Conservation (phyloP, 1,140 invertebrate species). For the Oscheius sp. region DNA sequence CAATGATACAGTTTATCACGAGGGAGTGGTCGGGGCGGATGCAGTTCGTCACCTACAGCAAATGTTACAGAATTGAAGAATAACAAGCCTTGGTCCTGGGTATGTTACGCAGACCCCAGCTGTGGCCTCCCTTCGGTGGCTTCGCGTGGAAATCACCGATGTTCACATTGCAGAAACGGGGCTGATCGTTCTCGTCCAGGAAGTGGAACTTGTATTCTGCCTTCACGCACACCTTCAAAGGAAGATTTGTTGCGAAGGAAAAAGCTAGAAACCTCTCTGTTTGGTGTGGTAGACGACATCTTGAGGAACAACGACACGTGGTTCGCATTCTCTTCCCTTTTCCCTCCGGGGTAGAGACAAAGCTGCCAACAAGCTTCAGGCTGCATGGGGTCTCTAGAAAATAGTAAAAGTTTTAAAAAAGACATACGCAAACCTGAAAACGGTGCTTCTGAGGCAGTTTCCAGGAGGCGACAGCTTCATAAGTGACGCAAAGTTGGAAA, state of each 20-base stretch:
- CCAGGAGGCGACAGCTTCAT: slow-evolving; percentile 57
- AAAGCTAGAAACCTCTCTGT: slow-evolving; percentile 46
- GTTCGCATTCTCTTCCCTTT: slow-evolving; percentile 57
- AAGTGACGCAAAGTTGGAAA: slow-evolving; percentile 51
- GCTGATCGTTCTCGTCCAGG: slow-evolving; percentile 49
- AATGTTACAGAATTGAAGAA: background rate
- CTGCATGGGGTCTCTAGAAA: slow-evolving; percentile 17
- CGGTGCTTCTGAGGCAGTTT: slow-evolving; percentile 53
- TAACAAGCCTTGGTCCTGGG: slow-evolving; percentile 49
- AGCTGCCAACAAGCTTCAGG: slow-evolving; percentile 59
- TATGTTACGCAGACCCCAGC: slow-evolving; percentile 59
- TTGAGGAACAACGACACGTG: slow-evolving; percentile 60
- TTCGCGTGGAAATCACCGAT: slow-evolving; percentile 61
- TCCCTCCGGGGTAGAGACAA: slow-evolving; percentile 60
- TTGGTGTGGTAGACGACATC: slow-evolving; percentile 56
- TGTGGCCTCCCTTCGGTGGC: slow-evolving; percentile 59
- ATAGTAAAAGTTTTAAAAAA: background rate
- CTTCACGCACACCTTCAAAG: slow-evolving; percentile 45
- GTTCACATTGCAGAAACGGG: slow-evolving; percentile 53
- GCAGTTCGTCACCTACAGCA: slow-evolving; percentile 43
- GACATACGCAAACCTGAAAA: slow-evolving; percentile 36
- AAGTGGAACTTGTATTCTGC: slow-evolving; percentile 60
- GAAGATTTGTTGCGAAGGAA: background rate
- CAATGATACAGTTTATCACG: slow-evolving; percentile 54
- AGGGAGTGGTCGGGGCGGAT: slow-evolving; percentile 54